Evolutionary conservation across 2,797 vertebrate species (phyloP).

Genomic region (Chiloscyllium punctatum): DNA sequence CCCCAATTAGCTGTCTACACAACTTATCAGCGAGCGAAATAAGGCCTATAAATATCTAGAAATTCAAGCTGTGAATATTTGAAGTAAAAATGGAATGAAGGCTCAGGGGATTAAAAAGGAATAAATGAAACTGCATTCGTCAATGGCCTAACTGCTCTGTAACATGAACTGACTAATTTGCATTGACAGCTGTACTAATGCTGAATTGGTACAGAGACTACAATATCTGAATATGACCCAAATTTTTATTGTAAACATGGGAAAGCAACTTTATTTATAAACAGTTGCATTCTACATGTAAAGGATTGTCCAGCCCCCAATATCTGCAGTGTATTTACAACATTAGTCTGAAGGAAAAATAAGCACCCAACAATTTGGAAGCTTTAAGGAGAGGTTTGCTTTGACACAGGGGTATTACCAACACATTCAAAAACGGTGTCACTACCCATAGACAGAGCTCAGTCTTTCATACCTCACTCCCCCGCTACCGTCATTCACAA

Average conservation of each 20-base stretch:
- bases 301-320: neutral
- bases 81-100: conserved; percentile 4
- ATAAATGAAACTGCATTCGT: neutral
- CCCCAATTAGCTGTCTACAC: neutral
- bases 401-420: neutral
- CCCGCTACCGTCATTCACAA: neutral
- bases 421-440: neutral
- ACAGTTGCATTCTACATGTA: neutral
- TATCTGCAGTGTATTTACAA: neutral
- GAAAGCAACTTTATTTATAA: neutral
- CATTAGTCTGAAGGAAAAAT: neutral
- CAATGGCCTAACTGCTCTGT: neutral
- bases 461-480: neutral
- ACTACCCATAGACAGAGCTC: neutral
- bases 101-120: neutral
- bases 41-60: neutral
- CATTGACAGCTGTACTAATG: neutral
- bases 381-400: neutral
- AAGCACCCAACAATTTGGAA: neutral
- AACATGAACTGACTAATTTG: neutral
- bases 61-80: neutral
- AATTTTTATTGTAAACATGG: neutral
- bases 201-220: neutral
- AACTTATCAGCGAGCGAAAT: neutral
- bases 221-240: neutral